Percentiles rank a stretch among this genome's conserved stretches.
Evolutionary conservation across 2,797 vertebrate genomes (phyloP).

Genomic region (Thaleichthys pacificus): DNA sequence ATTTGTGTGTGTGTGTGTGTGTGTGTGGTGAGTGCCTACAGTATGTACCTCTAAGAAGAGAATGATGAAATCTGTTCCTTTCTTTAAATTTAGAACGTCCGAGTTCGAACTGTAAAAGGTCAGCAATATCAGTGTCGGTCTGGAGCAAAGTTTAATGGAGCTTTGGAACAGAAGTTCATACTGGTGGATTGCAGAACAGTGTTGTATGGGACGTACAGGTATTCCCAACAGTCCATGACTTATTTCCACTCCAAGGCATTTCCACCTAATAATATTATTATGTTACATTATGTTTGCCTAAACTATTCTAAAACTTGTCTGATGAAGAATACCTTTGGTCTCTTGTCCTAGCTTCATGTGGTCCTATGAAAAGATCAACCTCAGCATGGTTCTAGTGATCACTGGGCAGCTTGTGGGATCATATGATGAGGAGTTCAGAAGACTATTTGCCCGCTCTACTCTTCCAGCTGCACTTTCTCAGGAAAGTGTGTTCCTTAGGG

Average conservation of each 20-base stretch:
- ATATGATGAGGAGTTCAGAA: constrained; percentile 91
- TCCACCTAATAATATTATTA: background rate
- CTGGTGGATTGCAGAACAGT: constrained; percentile 88
- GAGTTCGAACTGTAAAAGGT: constrained; percentile 87
- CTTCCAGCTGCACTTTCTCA: constrained; percentile 69
- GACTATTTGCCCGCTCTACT: constrained; percentile 84
- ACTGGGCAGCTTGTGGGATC: constrained; percentile 87
- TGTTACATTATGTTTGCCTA: background rate
- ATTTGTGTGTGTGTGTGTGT: background rate
- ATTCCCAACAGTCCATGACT: constrained; percentile 38
- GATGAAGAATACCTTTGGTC: background rate
- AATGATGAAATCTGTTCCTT: background rate
- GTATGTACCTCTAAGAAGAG: background rate
- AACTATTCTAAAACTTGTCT: background rate
- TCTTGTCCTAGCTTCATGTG: constrained; percentile 82
- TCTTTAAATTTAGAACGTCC: constrained; percentile 81
- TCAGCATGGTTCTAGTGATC: constrained; percentile 93
- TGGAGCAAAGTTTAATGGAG: constrained; percentile 85
- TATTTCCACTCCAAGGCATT: background rate
- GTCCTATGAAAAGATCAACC: constrained; percentile 91
- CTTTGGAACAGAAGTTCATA: constrained; percentile 88
- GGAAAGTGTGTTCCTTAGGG: constrained; percentile 60
- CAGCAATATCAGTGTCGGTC: constrained; percentile 88
- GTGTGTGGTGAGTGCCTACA: background rate
- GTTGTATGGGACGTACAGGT: constrained; percentile 92